phyloP scores from a whole-genome alignment of 2,797 vertebrate species.

The Notolabrus celidotus region DNA sequence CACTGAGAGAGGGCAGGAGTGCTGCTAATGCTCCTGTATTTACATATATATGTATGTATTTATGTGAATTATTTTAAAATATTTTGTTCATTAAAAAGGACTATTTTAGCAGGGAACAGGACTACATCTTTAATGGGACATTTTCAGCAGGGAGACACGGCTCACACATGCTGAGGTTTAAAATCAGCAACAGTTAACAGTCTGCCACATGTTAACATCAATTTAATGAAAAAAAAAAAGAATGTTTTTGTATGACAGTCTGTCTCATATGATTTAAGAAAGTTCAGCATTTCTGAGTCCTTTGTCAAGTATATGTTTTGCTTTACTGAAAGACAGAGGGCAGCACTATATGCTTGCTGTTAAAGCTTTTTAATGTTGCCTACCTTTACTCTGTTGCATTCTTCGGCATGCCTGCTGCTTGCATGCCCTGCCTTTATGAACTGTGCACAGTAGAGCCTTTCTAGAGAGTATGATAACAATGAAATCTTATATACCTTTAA shows the following conservation, averaged over 20 bases:
- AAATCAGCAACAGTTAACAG: slow-evolving; percentile 39
- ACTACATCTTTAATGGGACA: slow-evolving; percentile 1
- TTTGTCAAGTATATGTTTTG: slow-evolving; percentile 12
- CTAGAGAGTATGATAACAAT: slow-evolving; percentile 56
- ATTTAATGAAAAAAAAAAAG: background rate
- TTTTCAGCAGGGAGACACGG: background rate
- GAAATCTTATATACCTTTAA: slow-evolving; percentile 69
- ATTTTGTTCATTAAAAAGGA: slow-evolving; percentile 14
- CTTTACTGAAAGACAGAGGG: slow-evolving; percentile 5
- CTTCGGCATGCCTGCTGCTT: slow-evolving; percentile 74
- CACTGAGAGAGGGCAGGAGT: background rate
- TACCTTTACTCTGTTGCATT: slow-evolving; percentile 58
- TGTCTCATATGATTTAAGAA: background rate
- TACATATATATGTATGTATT: background rate
- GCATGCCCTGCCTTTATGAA: slow-evolving; percentile 83
- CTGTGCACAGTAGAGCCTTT: slow-evolving; percentile 71
- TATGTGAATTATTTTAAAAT: slow-evolving; percentile 5
- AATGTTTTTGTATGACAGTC: background rate
- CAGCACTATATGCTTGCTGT: slow-evolving; percentile 38
- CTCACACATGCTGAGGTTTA: slow-evolving; percentile 24
- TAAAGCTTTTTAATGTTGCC: slow-evolving; percentile 56
- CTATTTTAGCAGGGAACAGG: slow-evolving; percentile 18
- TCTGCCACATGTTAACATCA: slow-evolving; percentile 20
- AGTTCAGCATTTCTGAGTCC: background rate
- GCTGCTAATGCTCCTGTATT: slow-evolving; percentile 15